A percentile compares a stretch with the other conserved stretches of the same genome.
Conservation (phyloP, 2,888 invertebrate genomes). For the Microplitis manilae region DNA sequence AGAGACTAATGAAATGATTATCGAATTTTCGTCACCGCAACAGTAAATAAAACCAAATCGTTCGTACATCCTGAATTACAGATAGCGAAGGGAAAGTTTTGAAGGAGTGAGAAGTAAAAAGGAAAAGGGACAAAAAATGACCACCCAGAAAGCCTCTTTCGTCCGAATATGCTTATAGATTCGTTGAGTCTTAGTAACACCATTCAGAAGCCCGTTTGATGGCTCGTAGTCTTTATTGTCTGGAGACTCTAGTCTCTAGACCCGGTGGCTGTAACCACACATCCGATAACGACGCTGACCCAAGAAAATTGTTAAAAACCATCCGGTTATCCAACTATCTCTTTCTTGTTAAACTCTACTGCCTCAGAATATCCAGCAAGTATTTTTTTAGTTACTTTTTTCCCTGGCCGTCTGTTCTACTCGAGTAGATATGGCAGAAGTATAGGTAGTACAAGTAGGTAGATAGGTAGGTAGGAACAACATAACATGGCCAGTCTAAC, state of each 20-base stretch:
- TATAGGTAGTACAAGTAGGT: neutral
- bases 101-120: neutral
- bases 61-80: neutral
- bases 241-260: conserved; percentile 57
- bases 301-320: conserved; percentile 65
- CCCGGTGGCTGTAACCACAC: conserved; percentile 63
- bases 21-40: neutral
- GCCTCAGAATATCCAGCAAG: conserved; percentile 18
- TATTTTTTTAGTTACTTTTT: conserved; percentile 22
- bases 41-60: neutral
- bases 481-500: conserved; percentile 33
- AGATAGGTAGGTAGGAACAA: neutral
- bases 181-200: conserved; percentile 62
- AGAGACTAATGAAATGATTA: neutral
- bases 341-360: conserved; percentile 53
- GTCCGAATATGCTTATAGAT: conserved; percentile 57
- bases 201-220: conserved; percentile 70
- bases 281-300: conserved; percentile 63
- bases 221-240: conserved; percentile 68
- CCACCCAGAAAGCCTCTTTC: conserved; percentile 35
- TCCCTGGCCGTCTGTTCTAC: conserved; percentile 30
- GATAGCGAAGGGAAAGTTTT: neutral
- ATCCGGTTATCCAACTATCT: conserved; percentile 35
- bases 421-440: neutral
- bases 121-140: conserved; percentile 14